Conservation (phyloP, 2,797 vertebrate genomes). For the Thalassophryne amazonica region DNA sequence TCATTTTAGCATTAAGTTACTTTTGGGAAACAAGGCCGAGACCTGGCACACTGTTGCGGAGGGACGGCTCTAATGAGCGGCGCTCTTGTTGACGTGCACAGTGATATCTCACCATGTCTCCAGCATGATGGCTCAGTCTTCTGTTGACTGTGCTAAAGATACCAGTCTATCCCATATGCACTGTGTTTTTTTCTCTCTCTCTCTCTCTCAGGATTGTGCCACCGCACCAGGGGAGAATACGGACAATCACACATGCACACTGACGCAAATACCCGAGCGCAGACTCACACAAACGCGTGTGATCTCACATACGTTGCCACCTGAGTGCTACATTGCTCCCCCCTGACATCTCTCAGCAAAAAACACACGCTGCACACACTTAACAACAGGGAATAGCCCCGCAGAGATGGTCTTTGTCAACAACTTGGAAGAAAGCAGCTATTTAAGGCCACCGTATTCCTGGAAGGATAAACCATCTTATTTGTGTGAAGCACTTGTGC, state of each 20-base stretch:
- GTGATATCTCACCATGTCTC: not conserved
- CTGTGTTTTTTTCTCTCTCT: slow-evolving; percentile 20
- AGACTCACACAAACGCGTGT: slow-evolving; percentile 25
- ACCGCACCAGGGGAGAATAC: slow-evolving; percentile 22
- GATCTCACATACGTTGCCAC: slow-evolving; percentile 34
- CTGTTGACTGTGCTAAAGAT: slow-evolving; percentile 60
- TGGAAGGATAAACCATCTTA: slow-evolving; percentile 66
- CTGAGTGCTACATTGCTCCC: slow-evolving; percentile 39
- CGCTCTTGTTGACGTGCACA: not conserved
- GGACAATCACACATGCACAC: slow-evolving; percentile 4
- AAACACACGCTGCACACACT: slow-evolving; percentile 9
- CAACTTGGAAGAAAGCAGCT: slow-evolving; percentile 71
- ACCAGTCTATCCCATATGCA: slow-evolving; percentile 38
- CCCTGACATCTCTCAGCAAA: slow-evolving; percentile 7
- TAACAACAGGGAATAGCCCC: slow-evolving; percentile 54
- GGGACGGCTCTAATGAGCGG: too few species aligned
- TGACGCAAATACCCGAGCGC: slow-evolving; percentile 15
- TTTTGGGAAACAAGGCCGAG: too few species aligned
- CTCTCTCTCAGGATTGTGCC: slow-evolving; percentile 32
- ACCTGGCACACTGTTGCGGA: too few species aligned
- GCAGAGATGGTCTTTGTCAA: slow-evolving; percentile 74
- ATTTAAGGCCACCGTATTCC: slow-evolving; percentile 74
- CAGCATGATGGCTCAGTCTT: slow-evolving; percentile 24
- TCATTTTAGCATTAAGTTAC: too few species aligned
- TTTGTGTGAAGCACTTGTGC: slow-evolving; percentile 54